Percentiles rank a stretch among this genome's conserved stretches.
Evolutionary conservation across 2,113 vertebrate species (phyloP).

Genomic region (Chunga burmeisteri): DNA sequence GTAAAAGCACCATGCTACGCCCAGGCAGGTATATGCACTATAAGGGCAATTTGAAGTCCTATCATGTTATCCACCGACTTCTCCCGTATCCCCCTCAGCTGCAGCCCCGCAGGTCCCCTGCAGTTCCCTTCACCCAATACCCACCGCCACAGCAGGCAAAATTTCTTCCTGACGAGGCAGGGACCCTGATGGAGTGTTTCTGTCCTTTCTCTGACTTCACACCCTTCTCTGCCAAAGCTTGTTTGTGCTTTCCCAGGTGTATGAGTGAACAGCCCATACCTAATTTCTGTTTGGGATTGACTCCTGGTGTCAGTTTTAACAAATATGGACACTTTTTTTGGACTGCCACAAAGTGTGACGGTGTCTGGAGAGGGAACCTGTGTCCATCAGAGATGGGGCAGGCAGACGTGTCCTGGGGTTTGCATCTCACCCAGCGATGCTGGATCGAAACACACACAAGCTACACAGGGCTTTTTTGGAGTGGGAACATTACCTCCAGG

Average conservation of each 20-base stretch:
- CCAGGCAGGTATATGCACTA: rapidly evolving
- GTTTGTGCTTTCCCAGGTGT: background rate
- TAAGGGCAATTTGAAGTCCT: background rate
- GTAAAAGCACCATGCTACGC: background rate
- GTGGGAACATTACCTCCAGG: background rate
- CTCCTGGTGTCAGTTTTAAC: background rate
- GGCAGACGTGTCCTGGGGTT: background rate
- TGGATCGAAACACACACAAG: rapidly evolving
- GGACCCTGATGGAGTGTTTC: background rate
- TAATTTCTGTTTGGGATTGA: background rate
- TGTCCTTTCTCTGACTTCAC: background rate
- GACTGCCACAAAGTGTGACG: background rate
- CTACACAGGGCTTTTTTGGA: background rate
- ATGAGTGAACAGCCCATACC: background rate
- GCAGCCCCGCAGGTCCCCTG: background rate
- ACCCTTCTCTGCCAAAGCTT: background rate
- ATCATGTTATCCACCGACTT: background rate
- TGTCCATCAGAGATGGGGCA: background rate
- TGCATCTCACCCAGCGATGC: background rate
- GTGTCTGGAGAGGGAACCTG: background rate
- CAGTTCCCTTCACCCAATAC: background rate
- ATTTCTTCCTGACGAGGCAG: background rate
- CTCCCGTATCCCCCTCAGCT: background rate
- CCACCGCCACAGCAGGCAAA: background rate
- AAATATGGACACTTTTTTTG: background rate